Base-by-base conservation (phyloP, 1,140 invertebrate species). In the Drosophila melanica region DNA sequence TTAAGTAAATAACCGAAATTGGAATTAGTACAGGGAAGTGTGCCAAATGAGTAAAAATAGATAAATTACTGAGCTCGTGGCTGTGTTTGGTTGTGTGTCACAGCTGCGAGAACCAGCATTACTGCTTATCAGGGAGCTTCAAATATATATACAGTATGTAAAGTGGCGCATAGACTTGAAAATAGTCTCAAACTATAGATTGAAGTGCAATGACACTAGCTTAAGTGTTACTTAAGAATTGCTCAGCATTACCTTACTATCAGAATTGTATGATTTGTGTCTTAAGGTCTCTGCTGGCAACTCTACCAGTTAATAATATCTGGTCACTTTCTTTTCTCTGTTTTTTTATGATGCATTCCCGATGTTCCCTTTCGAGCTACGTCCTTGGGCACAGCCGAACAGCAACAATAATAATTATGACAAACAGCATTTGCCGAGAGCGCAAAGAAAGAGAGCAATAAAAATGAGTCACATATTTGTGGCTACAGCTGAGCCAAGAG, bases 31-130 rank as follows among this genome's bases (percentile, higher is more conserved):
- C 67, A 59, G 50, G 72, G 55, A 84, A 80, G 70, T 80, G 75
- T 86, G 82, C 82, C 82, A 86, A 86, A 87, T 62, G 63, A 57
- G 59, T 77, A 47, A 67, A 86, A 86, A 86, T 82, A 86, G 85
- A 86, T 75, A 70, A 73, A 64, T 82, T 57, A 51, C 57, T 58
- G 59, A 78, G 27, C 76, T 75, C 48, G 71, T 57, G 58, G 37
- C 66, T 35, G 27, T 47, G 20, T 65, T 71, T 44, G 18, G 37
- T 51, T 63, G 47, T 42, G 60, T 41, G 14, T 70, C 20, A 48
- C 14, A 68, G 18, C 41, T 39, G 20, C 33, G 8, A 14, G 23
- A 39, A 30, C 39, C 16, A 27, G 20, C 27, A 27, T 27, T 6
- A 7, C 27, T 59, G 39, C 45, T 58, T 53, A 59, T 72, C 47